Base-by-base conservation (phyloP, 1,140 invertebrate genomes). In the Micrasema longulum region DNA sequence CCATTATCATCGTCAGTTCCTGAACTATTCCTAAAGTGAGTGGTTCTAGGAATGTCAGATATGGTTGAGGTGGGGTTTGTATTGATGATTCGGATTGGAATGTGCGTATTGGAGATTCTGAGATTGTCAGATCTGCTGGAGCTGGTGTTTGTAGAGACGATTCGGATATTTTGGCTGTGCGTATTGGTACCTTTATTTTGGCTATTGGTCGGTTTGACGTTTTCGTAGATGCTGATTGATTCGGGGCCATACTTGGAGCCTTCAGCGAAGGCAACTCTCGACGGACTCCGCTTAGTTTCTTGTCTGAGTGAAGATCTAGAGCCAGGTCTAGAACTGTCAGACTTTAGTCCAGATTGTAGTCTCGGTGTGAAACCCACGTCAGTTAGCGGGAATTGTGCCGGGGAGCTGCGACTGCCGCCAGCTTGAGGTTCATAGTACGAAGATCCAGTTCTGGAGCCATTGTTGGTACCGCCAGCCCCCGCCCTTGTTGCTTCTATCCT, bases 401-500 rank as follows among this genome's bases (percentile, higher is more conserved):
- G 35, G n/a, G 36, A 16, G 36, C 9, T 12, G 36, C 16, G 22
- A 41, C 55, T 60, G 10, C 55, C 18, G 36, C 55, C 35, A 4
- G 55, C 12, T 11, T 20, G 6, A 23, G 35, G 16, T 38, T 60
- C 35, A 12, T 60, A 22, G 7, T 60, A 18, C 16, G 55, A 18
- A 16, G 55, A 7, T 38, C 26, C 41, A 64, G 20, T 16, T 64
- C 38, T 45, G 11, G 60, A 47, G 43, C 23, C 60, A 64, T 64
- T 7, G n/a, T 47, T 64, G 43, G 18, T 26, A 16, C 41, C 60
- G 43, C 43, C 60, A 64, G 43, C 60, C 60, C 60, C 60, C 60
- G 43, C 60, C 60, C 60, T 45, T 12, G 60, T 7, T 16, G 16
- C n/a, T 64, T 64, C 26, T 57, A 69, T 35, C 57, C 66, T 69